Conservation (phyloP, 2,797 vertebrate species). For the Knipowitschia caucasica region DNA sequence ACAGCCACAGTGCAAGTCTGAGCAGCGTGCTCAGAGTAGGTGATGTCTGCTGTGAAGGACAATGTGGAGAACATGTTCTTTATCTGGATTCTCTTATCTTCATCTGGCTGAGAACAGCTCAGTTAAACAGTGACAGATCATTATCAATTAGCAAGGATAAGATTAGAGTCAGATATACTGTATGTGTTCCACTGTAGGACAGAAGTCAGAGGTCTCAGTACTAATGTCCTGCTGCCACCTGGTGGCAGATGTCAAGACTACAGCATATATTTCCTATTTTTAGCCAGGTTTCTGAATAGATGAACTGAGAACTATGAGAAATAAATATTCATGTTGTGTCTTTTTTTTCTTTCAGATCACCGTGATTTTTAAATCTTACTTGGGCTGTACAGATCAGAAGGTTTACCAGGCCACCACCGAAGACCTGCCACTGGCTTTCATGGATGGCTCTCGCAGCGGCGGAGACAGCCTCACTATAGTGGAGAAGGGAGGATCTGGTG, state of each 20-base stretch:
- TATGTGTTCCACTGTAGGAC: conserved; percentile 1
- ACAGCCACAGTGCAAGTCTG: conserved; percentile 30
- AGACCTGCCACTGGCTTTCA: conserved; percentile 79
- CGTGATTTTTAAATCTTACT: conserved; percentile 82
- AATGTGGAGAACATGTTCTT: background rate
- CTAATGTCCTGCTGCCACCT: conserved; percentile 65
- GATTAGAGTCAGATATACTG: conserved; percentile 4
- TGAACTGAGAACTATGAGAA: too few species aligned
- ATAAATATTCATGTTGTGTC: background rate
- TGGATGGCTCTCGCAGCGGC: conserved; percentile 75
- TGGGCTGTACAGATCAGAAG: conserved; percentile 83
- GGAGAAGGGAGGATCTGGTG: conserved; percentile 65
- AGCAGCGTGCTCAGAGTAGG: conserved; percentile 15
- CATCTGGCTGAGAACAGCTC: conserved; percentile 8
- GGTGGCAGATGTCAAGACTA: conserved; percentile 51
- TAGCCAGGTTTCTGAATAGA: background rate
- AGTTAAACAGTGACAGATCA: conserved; percentile 2
- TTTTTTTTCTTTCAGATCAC: conserved; percentile 71
- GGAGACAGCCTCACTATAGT: conserved; percentile 74
- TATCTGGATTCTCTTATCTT: conserved; percentile 9
- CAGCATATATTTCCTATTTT: background rate
- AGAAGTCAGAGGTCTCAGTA: conserved; percentile 4
- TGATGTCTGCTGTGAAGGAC: conserved; percentile 11
- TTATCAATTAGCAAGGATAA: conserved; percentile 15
- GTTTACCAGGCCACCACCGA: conserved; percentile 83